Base-by-base conservation (phyloP, 2,888 invertebrate species). In the Drosophila stalkeri region DNA sequence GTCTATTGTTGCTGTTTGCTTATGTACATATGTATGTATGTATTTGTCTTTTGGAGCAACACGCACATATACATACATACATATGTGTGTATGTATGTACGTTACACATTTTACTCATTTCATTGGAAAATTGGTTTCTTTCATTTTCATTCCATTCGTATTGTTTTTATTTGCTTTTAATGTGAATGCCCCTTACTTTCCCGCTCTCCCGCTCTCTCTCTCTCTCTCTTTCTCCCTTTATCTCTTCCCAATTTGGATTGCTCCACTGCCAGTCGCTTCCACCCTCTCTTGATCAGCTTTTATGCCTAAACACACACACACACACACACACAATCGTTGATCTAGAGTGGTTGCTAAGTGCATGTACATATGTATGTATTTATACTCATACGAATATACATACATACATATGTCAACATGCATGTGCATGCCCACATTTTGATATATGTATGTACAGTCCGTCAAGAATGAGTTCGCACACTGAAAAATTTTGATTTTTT, bases 21-120 rank as follows among this genome's bases (percentile, higher is more conserved):
- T 5, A 27, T 5, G 27, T 27, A 27, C 5, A 5, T 27, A 27
- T 5, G 5, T 27, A 23, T 2, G 4, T 23, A 3, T 8, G n/a
- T 41, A 8, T 9, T 8, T 39, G 39, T 16, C n/a, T n/a, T 39
- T 44, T 44, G 43, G 43, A 20, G 43, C 43, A 44, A 20, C 43
- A 43, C 11, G 18, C 18, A 18, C 11, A 5, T 18, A 43, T 62
- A 52, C 39, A 41, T 49, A 37, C 37, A 44, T 75, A 51, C 27
- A 16, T 8, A 14, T 8, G 20, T 12, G 12, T 2, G 14, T 20
- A 20, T 8, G 6, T 16, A 39, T 2, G 3, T 3, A 11, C 3
- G 3, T 3, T 23, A 8, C 3, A 23, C 23, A 20, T 44, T 20
- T 44, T 20, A 44, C 18, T 20, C 12, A 20, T 20, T 44, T 20